phyloP scores from a whole-genome alignment of 30 jellyfish, hydroid and myxozoan genomes.

The Turritopsis dohrnii region DNA sequence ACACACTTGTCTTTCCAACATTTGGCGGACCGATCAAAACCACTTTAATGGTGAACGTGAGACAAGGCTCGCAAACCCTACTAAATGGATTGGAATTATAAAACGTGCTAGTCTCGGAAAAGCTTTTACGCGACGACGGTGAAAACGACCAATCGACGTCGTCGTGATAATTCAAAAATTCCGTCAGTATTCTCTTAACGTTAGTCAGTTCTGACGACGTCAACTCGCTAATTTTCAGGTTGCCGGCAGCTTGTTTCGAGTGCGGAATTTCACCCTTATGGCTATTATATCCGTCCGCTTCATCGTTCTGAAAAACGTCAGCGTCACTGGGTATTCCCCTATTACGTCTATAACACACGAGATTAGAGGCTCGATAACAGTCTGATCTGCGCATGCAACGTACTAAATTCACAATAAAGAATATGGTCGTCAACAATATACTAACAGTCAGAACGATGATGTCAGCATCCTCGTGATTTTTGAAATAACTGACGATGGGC shows the following conservation, averaged over 20 bases:
- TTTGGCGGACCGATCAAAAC: slow-evolving; percentile 58
- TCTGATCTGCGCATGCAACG: slow-evolving; percentile 8
- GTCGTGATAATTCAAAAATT: not conserved
- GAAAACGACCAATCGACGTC: slow-evolving; percentile 27
- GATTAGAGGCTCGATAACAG: not conserved
- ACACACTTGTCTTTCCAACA: slow-evolving; percentile 83
- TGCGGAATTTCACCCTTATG: not conserved
- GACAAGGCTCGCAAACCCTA: not conserved
- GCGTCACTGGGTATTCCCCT: slow-evolving; percentile 3
- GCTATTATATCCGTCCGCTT: not conserved
- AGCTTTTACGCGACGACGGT: not conserved
- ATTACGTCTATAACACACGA: not conserved
- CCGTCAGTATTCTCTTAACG: slow-evolving; percentile 12
- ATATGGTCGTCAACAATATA: not conserved
- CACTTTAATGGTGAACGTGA: slow-evolving; percentile 36
- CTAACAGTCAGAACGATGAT: not conserved
- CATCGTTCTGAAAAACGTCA: not conserved
- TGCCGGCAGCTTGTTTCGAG: not conserved
- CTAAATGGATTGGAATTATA: not conserved
- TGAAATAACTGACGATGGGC: not conserved
- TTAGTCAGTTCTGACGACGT: slow-evolving; percentile 8
- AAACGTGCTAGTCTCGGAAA: not conserved
- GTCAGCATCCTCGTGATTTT: not conserved
- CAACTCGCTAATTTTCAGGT: not conserved
- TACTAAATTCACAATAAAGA: not conserved